Conservation (phyloP, 2,113 vertebrate species). For the Pterocles orientalis region DNA sequence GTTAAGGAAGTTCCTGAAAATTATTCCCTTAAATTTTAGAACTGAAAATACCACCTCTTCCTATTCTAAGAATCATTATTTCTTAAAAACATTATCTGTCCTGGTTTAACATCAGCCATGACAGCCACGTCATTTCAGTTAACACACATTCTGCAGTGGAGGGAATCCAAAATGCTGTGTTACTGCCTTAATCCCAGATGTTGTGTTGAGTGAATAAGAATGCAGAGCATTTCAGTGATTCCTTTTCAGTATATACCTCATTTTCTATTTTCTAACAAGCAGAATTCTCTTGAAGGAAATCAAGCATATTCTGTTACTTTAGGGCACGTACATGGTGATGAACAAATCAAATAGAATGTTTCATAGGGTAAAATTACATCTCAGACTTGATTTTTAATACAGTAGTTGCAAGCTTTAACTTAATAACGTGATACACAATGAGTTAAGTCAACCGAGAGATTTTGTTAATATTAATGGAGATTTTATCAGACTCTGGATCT, state of each 20-base stretch:
- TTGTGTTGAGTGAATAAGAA: neutral
- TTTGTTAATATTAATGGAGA: neutral
- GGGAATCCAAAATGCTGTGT: neutral
- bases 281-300: neutral
- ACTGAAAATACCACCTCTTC: neutral
- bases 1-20: conserved; percentile 22
- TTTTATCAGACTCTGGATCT: neutral
- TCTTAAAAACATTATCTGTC: conserved; percentile 25
- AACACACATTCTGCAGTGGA: neutral
- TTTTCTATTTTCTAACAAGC: neutral
- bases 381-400: neutral
- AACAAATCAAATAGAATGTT: neutral
- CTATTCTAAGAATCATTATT: neutral
- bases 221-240: neutral
- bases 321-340: neutral
- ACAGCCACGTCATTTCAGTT: neutral
- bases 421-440: neutral
- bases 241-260: neutral
- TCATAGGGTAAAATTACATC: neutral
- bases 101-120: neutral
- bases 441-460: neutral
- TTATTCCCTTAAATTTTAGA: neutral
- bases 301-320: neutral
- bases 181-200: neutral
- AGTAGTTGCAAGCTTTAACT: neutral